These are phyloP conservation scores for Pseudochirops corinnae DNA, from an alignment of 2,797 vertebrate species.

Conservation along the genomic window DNA sequence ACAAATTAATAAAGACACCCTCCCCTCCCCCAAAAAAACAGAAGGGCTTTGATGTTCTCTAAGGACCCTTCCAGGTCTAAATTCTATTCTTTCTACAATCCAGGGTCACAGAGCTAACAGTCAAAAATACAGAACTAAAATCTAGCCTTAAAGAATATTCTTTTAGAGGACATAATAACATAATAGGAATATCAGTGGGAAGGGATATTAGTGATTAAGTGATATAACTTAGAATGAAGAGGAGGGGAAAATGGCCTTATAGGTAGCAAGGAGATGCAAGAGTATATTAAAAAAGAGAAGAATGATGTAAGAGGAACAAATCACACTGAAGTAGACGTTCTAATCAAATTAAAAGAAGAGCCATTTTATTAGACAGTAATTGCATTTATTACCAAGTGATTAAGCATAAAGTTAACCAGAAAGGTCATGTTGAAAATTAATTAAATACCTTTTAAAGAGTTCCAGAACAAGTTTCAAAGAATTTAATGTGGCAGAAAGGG, in stretches of 20 bases:
- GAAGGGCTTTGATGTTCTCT: not conserved
- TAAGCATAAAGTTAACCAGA: conserved; percentile 66
- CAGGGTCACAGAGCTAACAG: not conserved
- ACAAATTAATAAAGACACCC: no score
- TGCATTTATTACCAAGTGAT: conserved; percentile 68
- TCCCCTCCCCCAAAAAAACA: not conserved
- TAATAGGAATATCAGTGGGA: not conserved
- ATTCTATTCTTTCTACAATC: not conserved
- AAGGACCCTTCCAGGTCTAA: not conserved
- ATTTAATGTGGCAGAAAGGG: not conserved
- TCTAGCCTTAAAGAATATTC: conserved; percentile 33
- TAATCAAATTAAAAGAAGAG: conserved; percentile 57
- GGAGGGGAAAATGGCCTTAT: not conserved
- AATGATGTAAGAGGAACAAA: not conserved
- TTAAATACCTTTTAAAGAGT: conserved; percentile 65
- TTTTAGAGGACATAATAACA: conserved; percentile 33
- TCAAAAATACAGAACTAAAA: not conserved
- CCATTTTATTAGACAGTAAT: conserved; percentile 72
- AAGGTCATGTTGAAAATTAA: conserved; percentile 73
- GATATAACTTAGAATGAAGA: not conserved
- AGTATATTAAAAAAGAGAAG: not conserved
- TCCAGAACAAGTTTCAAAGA: conserved; percentile 38
- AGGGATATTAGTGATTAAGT: not conserved
- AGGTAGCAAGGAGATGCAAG: not conserved
- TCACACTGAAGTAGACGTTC: conserved; percentile 43